phyloP scores from a whole-genome alignment of 2,113 vertebrate genomes.

The Alces alces region DNA sequence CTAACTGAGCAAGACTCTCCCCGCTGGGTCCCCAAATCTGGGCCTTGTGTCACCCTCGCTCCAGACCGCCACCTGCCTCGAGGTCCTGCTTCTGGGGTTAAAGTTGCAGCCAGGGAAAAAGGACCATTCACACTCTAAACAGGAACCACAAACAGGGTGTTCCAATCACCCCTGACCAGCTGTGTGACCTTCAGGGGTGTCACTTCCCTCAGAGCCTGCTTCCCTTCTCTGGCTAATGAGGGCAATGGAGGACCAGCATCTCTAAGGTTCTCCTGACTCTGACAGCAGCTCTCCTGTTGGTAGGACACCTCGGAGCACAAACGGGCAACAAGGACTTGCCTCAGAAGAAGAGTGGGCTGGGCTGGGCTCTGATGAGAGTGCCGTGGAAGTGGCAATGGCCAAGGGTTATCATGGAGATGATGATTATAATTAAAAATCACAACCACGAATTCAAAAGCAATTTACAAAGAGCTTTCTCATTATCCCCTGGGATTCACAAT shows the following conservation, averaged over 20 bases:
- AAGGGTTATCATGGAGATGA: constrained; percentile 40
- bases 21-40: not conserved
- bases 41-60: not conserved
- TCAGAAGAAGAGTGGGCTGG: not conserved
- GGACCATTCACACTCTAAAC: not conserved
- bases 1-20: not conserved
- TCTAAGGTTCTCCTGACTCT: not conserved
- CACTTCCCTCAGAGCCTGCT: not conserved
- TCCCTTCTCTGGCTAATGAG: not conserved
- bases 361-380: not conserved
- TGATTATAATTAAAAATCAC: constrained; percentile 58
- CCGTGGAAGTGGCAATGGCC: not conserved
- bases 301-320: not conserved
- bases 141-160: not conserved
- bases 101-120: not conserved
- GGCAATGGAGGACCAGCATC: not conserved
- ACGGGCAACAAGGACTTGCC: not conserved
- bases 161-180: not conserved
- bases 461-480: constrained; percentile 44
- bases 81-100: not conserved
- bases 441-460: constrained; percentile 54
- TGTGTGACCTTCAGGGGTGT: not conserved
- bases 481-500: constrained; percentile 36
- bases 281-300: not conserved
- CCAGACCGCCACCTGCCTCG: not conserved